Evolutionary conservation across 2,797 vertebrate species (phyloP), one percentile per base, ranked within the genome.

Genomic region (Gymnoscopelus braueri): DNA sequence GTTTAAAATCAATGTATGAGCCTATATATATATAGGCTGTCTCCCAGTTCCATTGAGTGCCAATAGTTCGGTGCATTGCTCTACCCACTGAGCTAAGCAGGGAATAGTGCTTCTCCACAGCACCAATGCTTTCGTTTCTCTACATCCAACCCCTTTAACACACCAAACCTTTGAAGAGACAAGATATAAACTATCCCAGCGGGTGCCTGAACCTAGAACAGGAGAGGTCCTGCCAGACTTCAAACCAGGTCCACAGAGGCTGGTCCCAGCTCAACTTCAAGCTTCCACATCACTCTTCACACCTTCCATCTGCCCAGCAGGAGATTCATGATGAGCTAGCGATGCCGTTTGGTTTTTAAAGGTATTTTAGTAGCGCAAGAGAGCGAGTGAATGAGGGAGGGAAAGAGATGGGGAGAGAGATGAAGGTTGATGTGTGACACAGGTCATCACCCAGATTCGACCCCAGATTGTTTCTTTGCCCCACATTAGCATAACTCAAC

Each of bases 141-240:
- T 44, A 10, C 39, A 8, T 44, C 39, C 8, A 9, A 8, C 7
- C 39, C 39, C 9, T 44, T 44, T 44, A 44, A 44, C 39, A 9
- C 39, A 51, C 12, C 12, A 51, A n/a, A n/a, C 49, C n/a, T 13
- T 51, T 51, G 39, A 51, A 51, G 50, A 6, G 44, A 24, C 13
- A 13, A 13, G 50, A 56, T 44, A 79, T 76, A 64, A 75, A 35
- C 2, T 1, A 19, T 51, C 49, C 74, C 59, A 10, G 39, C 59
- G 32, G 60, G 67, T 61, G 66, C 52, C 52, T 47, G 58, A 71
- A 7, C 6, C 44, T 44, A 53, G 12, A 7, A 2, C 58, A 61
- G 7, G 32, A 60, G 39, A 44, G 57, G 60, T 39, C 59, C 44
- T 6, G 58, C 56, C 35, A 7, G 19, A 54, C 58, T 71, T 75